These are phyloP conservation scores for Petaurus breviceps DNA, from an alignment of 2,113 vertebrate genomes.

Conservation along the genomic window DNA sequence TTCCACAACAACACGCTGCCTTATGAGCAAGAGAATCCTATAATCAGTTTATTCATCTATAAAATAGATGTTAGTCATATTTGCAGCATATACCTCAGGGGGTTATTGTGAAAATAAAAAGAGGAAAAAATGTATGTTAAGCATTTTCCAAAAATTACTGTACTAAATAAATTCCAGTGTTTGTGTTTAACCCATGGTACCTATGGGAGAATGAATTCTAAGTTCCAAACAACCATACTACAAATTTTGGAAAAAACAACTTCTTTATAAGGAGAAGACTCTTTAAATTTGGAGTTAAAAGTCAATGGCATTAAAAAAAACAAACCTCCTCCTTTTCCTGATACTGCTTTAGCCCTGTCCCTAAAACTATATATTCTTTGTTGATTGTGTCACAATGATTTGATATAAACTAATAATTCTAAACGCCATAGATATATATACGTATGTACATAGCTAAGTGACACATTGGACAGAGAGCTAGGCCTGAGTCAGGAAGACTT, in stretches of 20 bases:
- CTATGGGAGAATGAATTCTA: not conserved
- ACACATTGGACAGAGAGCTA: not conserved
- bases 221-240: not conserved
- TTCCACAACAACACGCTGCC: not conserved
- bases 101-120: not conserved
- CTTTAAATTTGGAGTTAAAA: not conserved
- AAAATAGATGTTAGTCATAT: not conserved
- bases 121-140: not conserved
- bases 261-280: not conserved
- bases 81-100: not conserved
- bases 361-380: not conserved
- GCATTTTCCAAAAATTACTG: not conserved
- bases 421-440: not conserved
- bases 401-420: not conserved
- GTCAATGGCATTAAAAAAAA: not conserved
- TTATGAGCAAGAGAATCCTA: not conserved
- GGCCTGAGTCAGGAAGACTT: not conserved
- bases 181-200: not conserved
- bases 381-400: not conserved
- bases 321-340: not conserved
- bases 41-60: not conserved
- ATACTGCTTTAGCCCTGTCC: not conserved
- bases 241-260: not conserved
- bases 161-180: not conserved
- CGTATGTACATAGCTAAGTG: not conserved